A percentile compares a stretch with the other conserved stretches of the same genome.
These are phyloP conservation scores for Lanistes nyassanus DNA, from an alignment of 1,140 invertebrate species.

Conservation along the genomic window DNA sequence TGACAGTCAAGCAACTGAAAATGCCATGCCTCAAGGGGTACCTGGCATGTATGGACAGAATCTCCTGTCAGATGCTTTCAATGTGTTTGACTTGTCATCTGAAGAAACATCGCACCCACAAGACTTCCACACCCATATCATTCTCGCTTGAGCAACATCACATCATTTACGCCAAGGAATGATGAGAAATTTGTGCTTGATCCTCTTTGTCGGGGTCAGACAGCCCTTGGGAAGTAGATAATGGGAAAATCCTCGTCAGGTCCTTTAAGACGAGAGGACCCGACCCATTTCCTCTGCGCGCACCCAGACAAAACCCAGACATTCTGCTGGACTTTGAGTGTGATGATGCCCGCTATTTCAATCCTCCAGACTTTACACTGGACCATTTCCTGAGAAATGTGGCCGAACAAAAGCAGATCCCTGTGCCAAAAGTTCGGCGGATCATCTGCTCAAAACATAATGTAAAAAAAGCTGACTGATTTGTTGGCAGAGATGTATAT, in stretches of 20 bases:
- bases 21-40: neutral
- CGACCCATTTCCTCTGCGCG: slow-evolving; percentile 51
- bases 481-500: slow-evolving; percentile 47
- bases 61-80: slow-evolving; percentile 34
- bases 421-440: slow-evolving; percentile 45
- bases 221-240: slow-evolving; percentile 57
- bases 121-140: slow-evolving; percentile 14
- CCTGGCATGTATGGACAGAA: neutral
- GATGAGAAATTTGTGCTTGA: slow-evolving; percentile 61
- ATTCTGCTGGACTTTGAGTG: slow-evolving; percentile 43
- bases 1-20: neutral
- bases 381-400: slow-evolving; percentile 57
- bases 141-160: slow-evolving; percentile 43
- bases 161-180: slow-evolving; percentile 41
- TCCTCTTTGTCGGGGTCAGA: slow-evolving; percentile 53
- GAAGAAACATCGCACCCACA: slow-evolving; percentile 29
- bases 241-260: slow-evolving; percentile 56
- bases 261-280: slow-evolving; percentile 60
- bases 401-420: slow-evolving; percentile 45
- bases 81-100: slow-evolving; percentile 33
- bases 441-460: slow-evolving; percentile 57
- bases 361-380: slow-evolving; percentile 59
- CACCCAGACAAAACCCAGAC: slow-evolving; percentile 43
- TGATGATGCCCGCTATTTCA: slow-evolving; percentile 55
- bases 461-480: slow-evolving; percentile 61